Conservation (phyloP, 2,888 invertebrate genomes). For the Didymodactylos carnosus region DNA sequence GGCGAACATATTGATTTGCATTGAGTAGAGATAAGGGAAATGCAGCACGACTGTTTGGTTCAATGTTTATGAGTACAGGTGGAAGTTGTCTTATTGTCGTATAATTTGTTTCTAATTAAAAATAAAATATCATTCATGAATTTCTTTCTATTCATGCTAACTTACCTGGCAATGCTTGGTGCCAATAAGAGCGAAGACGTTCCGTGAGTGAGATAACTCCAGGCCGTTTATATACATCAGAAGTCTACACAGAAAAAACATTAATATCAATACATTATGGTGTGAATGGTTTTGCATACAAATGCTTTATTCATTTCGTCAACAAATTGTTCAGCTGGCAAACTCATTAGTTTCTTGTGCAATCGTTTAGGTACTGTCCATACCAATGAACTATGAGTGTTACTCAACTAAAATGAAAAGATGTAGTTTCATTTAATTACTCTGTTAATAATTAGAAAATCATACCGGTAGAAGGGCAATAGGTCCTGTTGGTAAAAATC, state of each 20-base stretch:
- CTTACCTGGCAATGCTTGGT: background rate
- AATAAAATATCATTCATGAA: background rate
- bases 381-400: conserved; percentile 63
- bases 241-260: background rate
- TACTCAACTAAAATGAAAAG: conserved; percentile 41
- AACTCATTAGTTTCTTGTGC: conserved; percentile 50
- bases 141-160: too few species aligned
- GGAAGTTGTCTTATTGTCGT: conserved; percentile 42
- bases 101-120: background rate
- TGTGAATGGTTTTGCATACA: conserved; percentile 38
- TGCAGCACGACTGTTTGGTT: conserved; percentile 49
- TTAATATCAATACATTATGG: background rate
- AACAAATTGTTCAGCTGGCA: conserved; percentile 59
- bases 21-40: conserved; percentile 75
- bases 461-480: conserved; percentile 62
- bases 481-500: conserved; percentile 75
- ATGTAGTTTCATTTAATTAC: background rate
- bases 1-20: conserved; percentile 59
- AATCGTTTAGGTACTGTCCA: conserved; percentile 64
- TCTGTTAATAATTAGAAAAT: background rate
- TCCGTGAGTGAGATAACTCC: background rate
- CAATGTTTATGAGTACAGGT: conserved; percentile 47
- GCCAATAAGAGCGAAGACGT: background rate
- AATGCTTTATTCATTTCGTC: conserved; percentile 67
- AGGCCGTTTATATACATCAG: background rate